Conservation (phyloP, 2,797 vertebrate species). For the Mus minutoides region DNA sequence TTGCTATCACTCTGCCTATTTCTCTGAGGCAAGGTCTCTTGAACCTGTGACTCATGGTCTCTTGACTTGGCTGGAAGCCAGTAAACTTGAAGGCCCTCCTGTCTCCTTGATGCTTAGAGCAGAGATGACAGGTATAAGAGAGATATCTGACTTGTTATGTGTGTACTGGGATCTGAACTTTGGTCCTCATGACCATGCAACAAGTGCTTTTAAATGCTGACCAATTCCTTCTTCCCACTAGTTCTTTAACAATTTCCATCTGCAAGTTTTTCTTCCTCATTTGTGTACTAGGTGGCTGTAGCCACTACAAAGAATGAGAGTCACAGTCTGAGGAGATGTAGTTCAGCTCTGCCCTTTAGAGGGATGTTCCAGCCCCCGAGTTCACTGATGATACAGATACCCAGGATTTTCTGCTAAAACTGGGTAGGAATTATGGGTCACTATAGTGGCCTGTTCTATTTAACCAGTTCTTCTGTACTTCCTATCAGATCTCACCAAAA, state of each 20-base stretch:
- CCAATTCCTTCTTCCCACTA: too few relatives aligned
- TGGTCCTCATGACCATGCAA: neutral
- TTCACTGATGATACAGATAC: neutral
- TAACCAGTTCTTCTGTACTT: neutral
- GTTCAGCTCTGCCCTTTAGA: neutral
- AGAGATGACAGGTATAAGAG: neutral
- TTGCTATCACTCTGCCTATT: neutral
- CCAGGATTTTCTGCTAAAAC: neutral
- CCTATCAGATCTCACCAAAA: neutral
- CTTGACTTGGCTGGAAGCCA: neutral
- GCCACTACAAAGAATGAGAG: neutral
- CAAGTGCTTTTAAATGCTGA: neutral
- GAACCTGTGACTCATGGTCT: neutral
- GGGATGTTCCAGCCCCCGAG: neutral
- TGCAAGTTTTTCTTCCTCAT: neutral
- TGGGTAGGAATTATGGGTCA: neutral
- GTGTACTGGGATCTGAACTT: neutral
- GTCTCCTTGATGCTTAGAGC: rapidly evolving
- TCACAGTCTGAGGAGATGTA: neutral
- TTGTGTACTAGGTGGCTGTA: neutral
- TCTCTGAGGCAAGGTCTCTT: neutral
- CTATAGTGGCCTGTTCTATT: neutral
- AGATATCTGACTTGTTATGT: neutral
- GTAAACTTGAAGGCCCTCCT: neutral
- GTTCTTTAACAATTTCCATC: neutral